Evolutionary conservation across 2,113 vertebrate species (phyloP), one percentile per base, ranked within the genome.

Genomic region (Balaeniceps rex): DNA sequence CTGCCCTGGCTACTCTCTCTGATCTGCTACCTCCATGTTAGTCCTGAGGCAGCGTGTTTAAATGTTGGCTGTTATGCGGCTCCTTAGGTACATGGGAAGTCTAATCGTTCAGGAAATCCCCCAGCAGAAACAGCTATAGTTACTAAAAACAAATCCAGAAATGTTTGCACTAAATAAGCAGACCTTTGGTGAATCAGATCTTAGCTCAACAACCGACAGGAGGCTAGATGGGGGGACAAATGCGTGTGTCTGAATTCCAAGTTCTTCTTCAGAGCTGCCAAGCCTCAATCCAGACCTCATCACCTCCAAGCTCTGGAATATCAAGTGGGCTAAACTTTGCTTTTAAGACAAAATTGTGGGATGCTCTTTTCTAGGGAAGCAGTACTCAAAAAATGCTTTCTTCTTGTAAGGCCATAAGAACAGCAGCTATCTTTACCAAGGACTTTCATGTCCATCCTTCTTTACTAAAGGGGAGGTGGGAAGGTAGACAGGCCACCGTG

Each of bases 1-100:
- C 80, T 88, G 88, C 55, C 79, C 75, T 3, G 1, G 42, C 60
- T 34, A 0, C 42, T 46, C 23, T 40, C 25, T 24, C 72, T 29
- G 55, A 22, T 47, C 29, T 34, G 0, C 80, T 16, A 16, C 33
- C 44, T 83, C 19, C 16, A 26, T 46, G 54, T 61, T 34, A 47
- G 19, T 25, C 46, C 51, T 7, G 64, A 6, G 64, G 75, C 76
- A 26, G 22, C 1, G 3, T 13, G 33, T 60, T 74, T 16, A 7
- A 34, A 13, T 2, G 0, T 2, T 21, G 36, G 26, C 54, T 64
- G 16, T n/a, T 68, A 19, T 0, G 13, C 11, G 36, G 6, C 9
- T 87, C 76, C 46, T 34, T 9, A 17, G 47, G 72, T 60, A 75
- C 68, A 17, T 0, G 1, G 76, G 83, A 66, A 75, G 55, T 0